Base-by-base conservation (phyloP, 2,888 invertebrate species). In the Meteorus cinctellus region DNA sequence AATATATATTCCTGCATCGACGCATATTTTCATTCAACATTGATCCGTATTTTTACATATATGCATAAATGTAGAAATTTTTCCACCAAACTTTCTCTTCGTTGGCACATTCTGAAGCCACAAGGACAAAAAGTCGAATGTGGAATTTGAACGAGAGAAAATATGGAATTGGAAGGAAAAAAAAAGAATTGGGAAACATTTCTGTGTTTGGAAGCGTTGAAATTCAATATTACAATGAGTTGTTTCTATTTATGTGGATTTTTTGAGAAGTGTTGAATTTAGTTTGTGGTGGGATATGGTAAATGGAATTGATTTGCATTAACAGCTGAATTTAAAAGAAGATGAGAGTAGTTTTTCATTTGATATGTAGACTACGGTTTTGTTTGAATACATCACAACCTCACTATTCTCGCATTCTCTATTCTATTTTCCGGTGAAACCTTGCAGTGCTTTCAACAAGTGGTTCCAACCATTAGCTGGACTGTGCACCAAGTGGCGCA, bases 381-480 rank as follows among this genome's bases (percentile, higher is more conserved):
- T 48, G 48, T 16, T 14, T 48, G n/a, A 4, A 48, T 48, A 48
- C n/a, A 48, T n/a, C n/a, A n/a, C n/a, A 48, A n/a, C n/a, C 14
- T 48, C 16, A n/a, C 16, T 48, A 48, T 48, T 48, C 48, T n/a
- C n/a, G 14, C 48, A 48, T 16, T n/a, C n/a, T n/a, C n/a, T n/a
- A n/a, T 5, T 19, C 24, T 19, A 19, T 70, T 70, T 45, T 60
- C 36, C 60, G 29, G 41, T 51, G 41, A 63, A 60, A 63, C 80
- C 80, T 74, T 71, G 76, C 2, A 31, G 55, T 55, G 19, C 76
- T 83, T 79, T 82, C 83, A 84, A 84, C 84, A 84, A 84, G 84
- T 84, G 82, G 82, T 82, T 82, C 73, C 63, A 76, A 69, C 82
- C 80, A 82, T 84, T 84, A 80, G 77, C 77, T 74, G 68, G 71